phyloP scores from a whole-genome alignment of 2,888 invertebrate species.

The Scaptomyza parva region DNA sequence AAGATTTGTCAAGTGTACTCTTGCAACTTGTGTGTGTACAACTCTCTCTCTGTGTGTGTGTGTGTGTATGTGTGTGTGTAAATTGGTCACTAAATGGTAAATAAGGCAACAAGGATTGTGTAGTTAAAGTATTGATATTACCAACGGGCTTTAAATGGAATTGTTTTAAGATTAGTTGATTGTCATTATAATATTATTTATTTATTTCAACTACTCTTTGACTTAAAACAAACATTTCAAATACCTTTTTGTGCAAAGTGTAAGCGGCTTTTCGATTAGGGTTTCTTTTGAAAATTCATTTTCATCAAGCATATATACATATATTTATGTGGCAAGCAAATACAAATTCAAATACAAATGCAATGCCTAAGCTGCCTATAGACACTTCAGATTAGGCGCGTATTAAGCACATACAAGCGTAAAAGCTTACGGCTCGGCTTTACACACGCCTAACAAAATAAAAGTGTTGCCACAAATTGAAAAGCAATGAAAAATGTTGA shows the following conservation, averaged over 20 bases:
- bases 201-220: not conserved
- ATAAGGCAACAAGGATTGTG: not conserved
- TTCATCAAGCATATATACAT: constrained; percentile 6
- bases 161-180: not conserved
- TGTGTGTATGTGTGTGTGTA: not conserved
- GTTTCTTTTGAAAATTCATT: constrained; percentile 4
- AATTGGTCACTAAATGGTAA: constrained; percentile 8
- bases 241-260: not conserved
- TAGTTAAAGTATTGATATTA: not conserved
- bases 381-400: constrained; percentile 44
- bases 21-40: not conserved
- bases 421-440: constrained; percentile 46
- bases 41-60: not conserved
- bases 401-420: constrained; percentile 40
- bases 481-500: not conserved
- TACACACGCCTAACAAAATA: constrained; percentile 6
- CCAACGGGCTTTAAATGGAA: not conserved
- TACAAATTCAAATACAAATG: constrained; percentile 20
- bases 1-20: constrained; percentile 18
- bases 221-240: not conserved
- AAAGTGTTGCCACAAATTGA: constrained; percentile 17
- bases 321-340: constrained; percentile 13
- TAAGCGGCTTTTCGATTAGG: constrained; percentile 7
- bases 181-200: not conserved
- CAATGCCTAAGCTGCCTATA: constrained; percentile 40